Conservation (phyloP, 1,140 invertebrate genomes). For the Plodia interpunctella region DNA sequence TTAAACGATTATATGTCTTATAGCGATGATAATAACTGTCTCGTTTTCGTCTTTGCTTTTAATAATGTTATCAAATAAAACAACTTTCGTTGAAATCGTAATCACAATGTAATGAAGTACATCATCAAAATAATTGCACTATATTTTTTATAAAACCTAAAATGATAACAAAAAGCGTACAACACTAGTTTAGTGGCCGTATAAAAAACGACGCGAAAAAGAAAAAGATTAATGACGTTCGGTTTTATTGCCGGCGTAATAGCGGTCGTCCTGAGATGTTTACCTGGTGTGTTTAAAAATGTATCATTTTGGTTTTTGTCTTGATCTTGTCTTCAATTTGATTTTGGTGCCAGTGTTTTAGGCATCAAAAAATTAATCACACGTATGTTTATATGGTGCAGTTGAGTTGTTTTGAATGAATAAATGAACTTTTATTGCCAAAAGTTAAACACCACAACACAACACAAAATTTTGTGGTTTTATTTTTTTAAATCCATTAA, state of each 20-base stretch:
- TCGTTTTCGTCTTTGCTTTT: too few relatives aligned
- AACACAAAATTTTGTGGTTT: too few relatives aligned
- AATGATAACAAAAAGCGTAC: neutral
- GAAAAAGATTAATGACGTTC: neutral
- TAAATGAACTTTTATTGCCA: too few relatives aligned
- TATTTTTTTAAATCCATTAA: too few relatives aligned
- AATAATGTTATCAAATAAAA: neutral
- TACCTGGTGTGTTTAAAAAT: slow-evolving; percentile 4
- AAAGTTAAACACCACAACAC: too few relatives aligned
- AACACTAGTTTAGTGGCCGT: neutral
- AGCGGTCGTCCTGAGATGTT: neutral
- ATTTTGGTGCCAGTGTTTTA: too few relatives aligned
- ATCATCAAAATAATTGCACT: slow-evolving; percentile 2
- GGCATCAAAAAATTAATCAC: too few relatives aligned
- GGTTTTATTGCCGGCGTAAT: neutral
- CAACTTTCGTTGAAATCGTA: neutral
- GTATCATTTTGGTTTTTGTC: neutral
- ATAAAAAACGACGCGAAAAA: neutral
- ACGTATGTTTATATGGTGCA: too few relatives aligned
- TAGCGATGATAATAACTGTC: too few relatives aligned
- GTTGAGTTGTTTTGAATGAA: too few relatives aligned
- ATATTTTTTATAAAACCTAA: neutral
- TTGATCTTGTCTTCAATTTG: neutral
- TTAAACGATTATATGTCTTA: too few relatives aligned
- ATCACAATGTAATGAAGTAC: neutral